phyloP scores from a whole-genome alignment of 2,888 invertebrate genomes.

The Lydus trimaculatus region DNA sequence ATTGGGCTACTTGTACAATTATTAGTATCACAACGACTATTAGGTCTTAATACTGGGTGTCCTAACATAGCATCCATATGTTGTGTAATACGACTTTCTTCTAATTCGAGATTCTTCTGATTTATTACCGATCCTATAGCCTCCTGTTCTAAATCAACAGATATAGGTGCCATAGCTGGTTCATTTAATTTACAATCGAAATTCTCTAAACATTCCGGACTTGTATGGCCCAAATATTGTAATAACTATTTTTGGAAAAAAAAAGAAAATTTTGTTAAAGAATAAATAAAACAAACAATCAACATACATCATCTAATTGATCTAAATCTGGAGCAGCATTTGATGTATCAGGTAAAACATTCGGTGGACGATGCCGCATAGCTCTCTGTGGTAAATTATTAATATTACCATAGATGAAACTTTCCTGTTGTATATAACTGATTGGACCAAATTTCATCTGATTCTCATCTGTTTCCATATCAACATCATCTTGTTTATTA shows the following conservation, averaged over 20 bases:
- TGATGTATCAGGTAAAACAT: constrained; percentile 79
- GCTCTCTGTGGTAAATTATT: constrained; percentile 69
- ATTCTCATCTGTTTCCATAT: constrained; percentile 17
- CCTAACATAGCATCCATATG: constrained; percentile 53
- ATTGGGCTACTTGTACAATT: constrained; percentile 30
- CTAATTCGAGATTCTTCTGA: constrained; percentile 84
- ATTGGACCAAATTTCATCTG: constrained; percentile 41
- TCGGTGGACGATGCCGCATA: constrained; percentile 74
- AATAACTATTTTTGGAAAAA: constrained; percentile 69
- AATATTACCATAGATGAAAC: constrained; percentile 46
- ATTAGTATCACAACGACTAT: constrained; percentile 42
- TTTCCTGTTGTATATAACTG: constrained; percentile 53
- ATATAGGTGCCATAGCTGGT: constrained; percentile 78
- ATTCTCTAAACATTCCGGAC: constrained; percentile 82
- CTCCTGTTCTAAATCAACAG: constrained; percentile 80
- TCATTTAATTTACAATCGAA: constrained; percentile 78
- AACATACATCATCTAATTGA: constrained; percentile 88
- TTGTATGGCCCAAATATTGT: constrained; percentile 90
- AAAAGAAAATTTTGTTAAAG: constrained; percentile 6
- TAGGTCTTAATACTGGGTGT: constrained; percentile 51
- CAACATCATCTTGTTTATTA: constrained; percentile 12
- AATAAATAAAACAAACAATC: constrained; percentile 16
- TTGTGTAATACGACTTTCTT: constrained; percentile 62
- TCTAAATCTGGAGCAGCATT: constrained; percentile 88
- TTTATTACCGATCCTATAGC: constrained; percentile 84